Evolutionary conservation across 2,888 invertebrate species (phyloP), one percentile per base, ranked within the genome.

Genomic region (Morpho helenor): DNA sequence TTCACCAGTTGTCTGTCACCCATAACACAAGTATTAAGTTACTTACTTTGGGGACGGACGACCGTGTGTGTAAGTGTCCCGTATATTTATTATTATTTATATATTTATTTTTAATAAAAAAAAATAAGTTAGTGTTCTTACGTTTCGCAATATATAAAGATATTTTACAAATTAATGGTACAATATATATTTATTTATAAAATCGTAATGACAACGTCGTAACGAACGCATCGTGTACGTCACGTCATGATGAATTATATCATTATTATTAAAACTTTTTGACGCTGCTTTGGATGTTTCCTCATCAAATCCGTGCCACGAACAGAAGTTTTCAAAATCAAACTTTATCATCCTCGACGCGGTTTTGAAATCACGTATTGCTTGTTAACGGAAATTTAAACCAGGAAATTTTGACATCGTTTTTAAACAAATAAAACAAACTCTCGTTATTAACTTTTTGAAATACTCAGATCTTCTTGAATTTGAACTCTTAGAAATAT

Each of bases 221-320:
- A 5, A 31, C 31, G 31, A 5, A 31, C 31, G 31, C 39, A 31
- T 39, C 48, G 39, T 4, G 31, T 39, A n/a, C 39, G 31, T 39
- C 48, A 4, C 8, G 8, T 23, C 3, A 22, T 47, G 23, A 22
- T 7, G 46, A 7, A 22, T 16, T 42, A 41, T n/a, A n/a, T 40
- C 31, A 31, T 31, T 31, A n/a, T 4, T n/a, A 3, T 41, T 22
- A 60, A 42, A 9, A 23, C 66, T 65, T 60, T 51, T 63, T 55
- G 60, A 65, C 63, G 52, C 60, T 65, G 31, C 31, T 31, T 3
- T 5, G 31, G 5, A 31, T 54, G 56, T 54, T 53, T 56, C 52
- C 43, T 60, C 54, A 50, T 31, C 31, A 51, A 56, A 52, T 44
- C 42, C 46, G 45, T 45, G 39, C 8, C 52, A 39, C 31, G 52